phyloP scores from a whole-genome alignment of 2,888 invertebrate species.

The Nemotelus pantherinus region DNA sequence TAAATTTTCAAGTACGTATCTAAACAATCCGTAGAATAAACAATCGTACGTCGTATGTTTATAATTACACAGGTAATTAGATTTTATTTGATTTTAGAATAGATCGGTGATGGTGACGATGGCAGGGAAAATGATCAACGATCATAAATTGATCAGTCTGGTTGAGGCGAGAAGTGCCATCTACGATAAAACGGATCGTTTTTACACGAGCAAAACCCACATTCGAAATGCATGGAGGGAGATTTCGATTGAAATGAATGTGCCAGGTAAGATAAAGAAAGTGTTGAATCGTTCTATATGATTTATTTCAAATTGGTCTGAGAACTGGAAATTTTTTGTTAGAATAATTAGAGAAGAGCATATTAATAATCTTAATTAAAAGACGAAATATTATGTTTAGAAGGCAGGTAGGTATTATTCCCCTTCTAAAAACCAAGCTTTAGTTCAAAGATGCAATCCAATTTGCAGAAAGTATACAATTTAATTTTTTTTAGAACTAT shows the following conservation, averaged over 20 bases:
- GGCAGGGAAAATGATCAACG: constrained; percentile 14
- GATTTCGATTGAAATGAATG: constrained; percentile 53
- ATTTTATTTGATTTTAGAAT: not conserved
- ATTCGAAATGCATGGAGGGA: constrained; percentile 53
- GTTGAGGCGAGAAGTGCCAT: constrained; percentile 52
- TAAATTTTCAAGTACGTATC: not conserved
- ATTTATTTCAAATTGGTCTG: too few species aligned
- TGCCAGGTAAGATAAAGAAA: constrained; percentile 50
- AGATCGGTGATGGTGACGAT: not conserved
- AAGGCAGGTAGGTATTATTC: too few species aligned
- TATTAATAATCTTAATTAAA: too few species aligned
- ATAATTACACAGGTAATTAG: not conserved
- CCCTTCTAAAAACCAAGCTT: too few species aligned
- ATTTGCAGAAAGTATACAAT: too few species aligned
- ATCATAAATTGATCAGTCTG: constrained; percentile 52
- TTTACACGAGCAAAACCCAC: constrained; percentile 53
- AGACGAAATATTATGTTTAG: too few species aligned
- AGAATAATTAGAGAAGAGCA: too few species aligned
- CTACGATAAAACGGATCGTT: constrained; percentile 53
- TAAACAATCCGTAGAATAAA: not conserved
- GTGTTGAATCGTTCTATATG: too few species aligned
- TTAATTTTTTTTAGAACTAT: too few species aligned
- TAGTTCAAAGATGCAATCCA: too few species aligned
- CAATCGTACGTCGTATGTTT: too few species aligned
- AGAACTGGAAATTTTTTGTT: too few species aligned